Base-by-base conservation (phyloP, 2,113 vertebrate species). In the Embiotoca jacksoni region DNA sequence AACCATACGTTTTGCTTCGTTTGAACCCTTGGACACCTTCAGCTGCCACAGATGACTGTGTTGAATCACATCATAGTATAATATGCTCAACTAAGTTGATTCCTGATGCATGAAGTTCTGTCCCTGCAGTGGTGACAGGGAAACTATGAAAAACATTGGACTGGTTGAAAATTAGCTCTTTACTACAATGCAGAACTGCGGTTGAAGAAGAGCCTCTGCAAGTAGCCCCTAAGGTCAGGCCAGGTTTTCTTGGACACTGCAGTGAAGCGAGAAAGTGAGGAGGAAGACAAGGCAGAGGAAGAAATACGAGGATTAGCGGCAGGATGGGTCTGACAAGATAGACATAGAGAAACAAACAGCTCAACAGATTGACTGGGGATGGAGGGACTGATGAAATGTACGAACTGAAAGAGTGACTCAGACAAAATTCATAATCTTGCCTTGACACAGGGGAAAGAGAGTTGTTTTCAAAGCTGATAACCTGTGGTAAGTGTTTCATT, bases 341-440 rank as follows among this genome's bases (percentile, higher is more conserved):
- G 68, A 83, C 66, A 78, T 75, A 75, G 74, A 85, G 76, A 84
- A 85, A 88, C 79, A 86, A 91, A 85, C 77, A 78, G 75, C 84
- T 84, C 75, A 87, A 87, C 83, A 89, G 85, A 90, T 87, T 90
- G 85, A 88, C 74, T 55, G 47, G 80, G 82, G 80, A 87, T 82
- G 63, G 83, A 89, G 72, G 76, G 57, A 79, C 72, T 46, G 72
- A 81, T 71, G 71, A 81, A 68, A 75, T 61, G 78, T 57, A 52
- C 54, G 32, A 64, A 68, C 65, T 66, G 33, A 65, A 64, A 77
- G n/a, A 55, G 56, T 81, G 53, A 82, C 80, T 80, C 74, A 71
- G 82, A 56, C 74, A 81, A 87, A 87, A 85, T 70, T 56, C 57
- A 15, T 75, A 80, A 90, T 84, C 69, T 78, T 50, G 33, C 62